Conservation (phyloP, 2,888 invertebrate genomes). For the Aricia artaxerxes region DNA sequence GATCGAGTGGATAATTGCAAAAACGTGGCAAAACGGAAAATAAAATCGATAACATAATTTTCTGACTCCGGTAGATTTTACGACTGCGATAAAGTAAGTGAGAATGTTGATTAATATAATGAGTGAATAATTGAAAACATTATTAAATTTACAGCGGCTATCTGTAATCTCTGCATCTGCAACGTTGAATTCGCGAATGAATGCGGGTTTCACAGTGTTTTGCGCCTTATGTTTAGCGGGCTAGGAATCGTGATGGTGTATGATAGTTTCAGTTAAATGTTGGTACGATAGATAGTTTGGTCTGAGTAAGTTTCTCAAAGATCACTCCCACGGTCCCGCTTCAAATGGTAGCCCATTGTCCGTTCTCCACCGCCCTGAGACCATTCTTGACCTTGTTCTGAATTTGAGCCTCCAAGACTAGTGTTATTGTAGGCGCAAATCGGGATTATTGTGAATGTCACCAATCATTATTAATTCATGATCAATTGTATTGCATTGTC, state of each 20-base stretch:
- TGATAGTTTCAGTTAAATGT: slow-evolving; percentile 38
- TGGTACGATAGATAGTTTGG: slow-evolving; percentile 40
- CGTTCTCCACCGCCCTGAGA: slow-evolving; percentile 61
- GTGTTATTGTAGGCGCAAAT: neutral
- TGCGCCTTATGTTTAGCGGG: slow-evolving; percentile 33
- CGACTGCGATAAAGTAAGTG: slow-evolving; percentile 19
- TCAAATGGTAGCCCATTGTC: slow-evolving; percentile 66
- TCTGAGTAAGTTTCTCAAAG: slow-evolving; percentile 59
- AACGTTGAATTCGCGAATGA: neutral
- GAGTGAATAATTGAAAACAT: slow-evolving; percentile 27
- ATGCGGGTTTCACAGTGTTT: neutral
- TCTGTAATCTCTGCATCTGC: slow-evolving; percentile 18
- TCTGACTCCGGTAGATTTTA: neutral
- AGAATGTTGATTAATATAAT: slow-evolving; percentile 16
- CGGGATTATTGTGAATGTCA: neutral
- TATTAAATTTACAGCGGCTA: slow-evolving; percentile 25
- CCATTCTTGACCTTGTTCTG: slow-evolving; percentile 74
- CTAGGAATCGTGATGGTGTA: slow-evolving; percentile 36
- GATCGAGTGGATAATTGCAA: neutral
- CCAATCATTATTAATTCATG: neutral
- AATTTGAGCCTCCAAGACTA: slow-evolving; percentile 43
- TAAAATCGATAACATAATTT: slow-evolving; percentile 5
- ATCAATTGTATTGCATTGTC: too few species aligned
- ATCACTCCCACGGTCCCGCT: slow-evolving; percentile 66
- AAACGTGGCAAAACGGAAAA: slow-evolving; percentile 9